Evolutionary conservation across 2,888 invertebrate species (phyloP).

Genomic region (Phytoseiulus persimilis): DNA sequence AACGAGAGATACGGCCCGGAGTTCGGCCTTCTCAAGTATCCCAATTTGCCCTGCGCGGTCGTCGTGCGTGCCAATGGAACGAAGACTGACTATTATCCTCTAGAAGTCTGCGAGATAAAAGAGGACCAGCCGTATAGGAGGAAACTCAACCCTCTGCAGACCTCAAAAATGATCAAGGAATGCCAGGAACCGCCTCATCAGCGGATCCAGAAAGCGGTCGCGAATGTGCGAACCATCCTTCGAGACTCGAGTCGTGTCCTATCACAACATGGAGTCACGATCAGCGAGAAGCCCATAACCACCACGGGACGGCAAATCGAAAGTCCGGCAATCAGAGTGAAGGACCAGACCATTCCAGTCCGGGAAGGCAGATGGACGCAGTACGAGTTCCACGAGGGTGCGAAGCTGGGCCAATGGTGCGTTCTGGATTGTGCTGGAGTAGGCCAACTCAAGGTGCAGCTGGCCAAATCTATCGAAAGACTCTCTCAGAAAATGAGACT

Average conservation of each 20-base stretch:
- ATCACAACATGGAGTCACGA: neutral
- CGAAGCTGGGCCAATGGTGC: neutral
- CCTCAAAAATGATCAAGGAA: constrained; percentile 41
- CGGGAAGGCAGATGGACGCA: neutral
- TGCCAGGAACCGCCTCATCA: neutral
- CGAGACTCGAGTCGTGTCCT: neutral
- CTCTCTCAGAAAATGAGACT: neutral
- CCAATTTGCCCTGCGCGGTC: neutral
- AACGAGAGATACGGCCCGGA: neutral
- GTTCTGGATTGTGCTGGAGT: neutral
- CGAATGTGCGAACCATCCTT: neutral
- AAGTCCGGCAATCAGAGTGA: neutral
- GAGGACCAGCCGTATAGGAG: constrained; percentile 40
- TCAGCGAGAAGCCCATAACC: neutral
- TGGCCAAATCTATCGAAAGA: neutral
- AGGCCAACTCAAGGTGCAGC: neutral
- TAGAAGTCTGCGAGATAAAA: constrained; percentile 41
- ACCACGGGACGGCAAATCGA: neutral
- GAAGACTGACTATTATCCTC: constrained; percentile 40
- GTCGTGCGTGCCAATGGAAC: neutral
- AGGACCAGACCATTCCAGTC: neutral
- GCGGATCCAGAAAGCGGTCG: neutral
- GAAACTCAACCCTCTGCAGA: constrained; percentile 29
- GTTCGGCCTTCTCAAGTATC: neutral
- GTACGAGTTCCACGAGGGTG: neutral